Conservation (phyloP, 2,888 invertebrate species). For the Caenorhabditis plicata region DNA sequence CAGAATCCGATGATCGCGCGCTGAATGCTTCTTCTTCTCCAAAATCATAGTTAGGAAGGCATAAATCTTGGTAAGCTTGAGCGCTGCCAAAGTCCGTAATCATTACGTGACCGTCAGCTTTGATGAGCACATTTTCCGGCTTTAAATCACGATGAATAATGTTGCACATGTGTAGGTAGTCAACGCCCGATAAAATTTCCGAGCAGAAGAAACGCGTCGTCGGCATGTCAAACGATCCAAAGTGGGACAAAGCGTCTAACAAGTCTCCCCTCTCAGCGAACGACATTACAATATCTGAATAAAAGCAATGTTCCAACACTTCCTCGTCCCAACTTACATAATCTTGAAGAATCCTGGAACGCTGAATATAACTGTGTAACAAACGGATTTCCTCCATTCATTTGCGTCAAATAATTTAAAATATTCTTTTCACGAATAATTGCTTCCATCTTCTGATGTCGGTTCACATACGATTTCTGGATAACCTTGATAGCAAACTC, state of each 20-base stretch:
- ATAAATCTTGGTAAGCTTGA: constrained; percentile 65
- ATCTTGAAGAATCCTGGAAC: constrained; percentile 78
- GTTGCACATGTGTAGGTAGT: constrained; percentile 50
- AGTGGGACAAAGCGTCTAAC: constrained; percentile 84
- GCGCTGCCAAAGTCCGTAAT: constrained; percentile 97
- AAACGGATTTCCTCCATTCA: constrained; percentile 74
- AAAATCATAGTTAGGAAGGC: constrained; percentile 12
- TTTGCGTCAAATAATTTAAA: constrained; percentile 79
- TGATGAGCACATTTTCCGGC: constrained; percentile 93
- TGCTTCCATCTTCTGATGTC: constrained; percentile 72
- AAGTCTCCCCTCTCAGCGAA: constrained; percentile 94
- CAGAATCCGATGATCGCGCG: constrained; percentile 6
- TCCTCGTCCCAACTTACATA: constrained; percentile 69
- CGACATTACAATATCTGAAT: constrained; percentile 83
- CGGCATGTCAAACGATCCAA: constrained; percentile 84
- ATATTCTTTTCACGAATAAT: constrained; percentile 92
- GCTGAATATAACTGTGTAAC: constrained; percentile 92
- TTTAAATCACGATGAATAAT: constrained; percentile 77
- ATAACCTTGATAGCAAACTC: constrained; percentile 36
- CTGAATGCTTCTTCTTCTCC: constrained; percentile 7
- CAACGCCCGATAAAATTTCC: constrained; percentile 70
- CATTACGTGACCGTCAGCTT: constrained; percentile 91
- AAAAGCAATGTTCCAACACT: constrained; percentile 2
- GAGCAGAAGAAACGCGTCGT: constrained; percentile 91
- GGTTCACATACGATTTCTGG: constrained; percentile 21